Conservation (phyloP, 2,113 vertebrate genomes). For the Oxyruncus cristatus region DNA sequence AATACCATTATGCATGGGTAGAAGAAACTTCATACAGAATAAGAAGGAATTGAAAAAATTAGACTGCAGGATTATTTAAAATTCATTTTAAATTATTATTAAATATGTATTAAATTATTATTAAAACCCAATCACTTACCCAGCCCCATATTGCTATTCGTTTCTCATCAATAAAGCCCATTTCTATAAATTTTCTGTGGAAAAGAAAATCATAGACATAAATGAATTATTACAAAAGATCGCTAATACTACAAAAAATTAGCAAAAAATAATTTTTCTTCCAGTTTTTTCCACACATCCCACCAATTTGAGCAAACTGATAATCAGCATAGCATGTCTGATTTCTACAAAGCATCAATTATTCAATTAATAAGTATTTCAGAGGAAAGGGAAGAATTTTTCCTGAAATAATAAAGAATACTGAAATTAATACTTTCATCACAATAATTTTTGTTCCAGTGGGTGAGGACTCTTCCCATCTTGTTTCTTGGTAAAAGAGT, state of each 20-base stretch:
- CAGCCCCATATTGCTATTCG: slow-evolving; percentile 85
- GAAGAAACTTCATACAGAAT: neutral
- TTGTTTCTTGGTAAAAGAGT: neutral
- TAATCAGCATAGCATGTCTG: slow-evolving; percentile 8
- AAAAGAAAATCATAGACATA: slow-evolving; percentile 62
- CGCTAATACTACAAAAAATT: neutral
- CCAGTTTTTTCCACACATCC: slow-evolving; percentile 26
- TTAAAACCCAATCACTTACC: slow-evolving; percentile 70
- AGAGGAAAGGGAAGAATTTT: neutral
- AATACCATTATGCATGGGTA: neutral
- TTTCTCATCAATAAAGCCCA: slow-evolving; percentile 84
- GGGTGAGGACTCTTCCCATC: neutral
- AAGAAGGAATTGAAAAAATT: neutral
- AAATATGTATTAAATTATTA: too few relatives aligned
- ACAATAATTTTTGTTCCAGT: neutral
- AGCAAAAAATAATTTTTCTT: neutral
- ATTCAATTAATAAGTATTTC: neutral
- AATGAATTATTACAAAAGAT: slow-evolving; percentile 38
- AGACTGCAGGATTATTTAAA: neutral
- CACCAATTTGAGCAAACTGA: neutral
- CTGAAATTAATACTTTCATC: neutral
- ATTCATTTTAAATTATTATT: too few relatives aligned
- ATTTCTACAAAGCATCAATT: neutral
- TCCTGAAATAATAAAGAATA: neutral
- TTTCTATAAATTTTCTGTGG: slow-evolving; percentile 81